Base-by-base conservation (phyloP, 2,797 vertebrate species). In the Gallinago stenura region DNA sequence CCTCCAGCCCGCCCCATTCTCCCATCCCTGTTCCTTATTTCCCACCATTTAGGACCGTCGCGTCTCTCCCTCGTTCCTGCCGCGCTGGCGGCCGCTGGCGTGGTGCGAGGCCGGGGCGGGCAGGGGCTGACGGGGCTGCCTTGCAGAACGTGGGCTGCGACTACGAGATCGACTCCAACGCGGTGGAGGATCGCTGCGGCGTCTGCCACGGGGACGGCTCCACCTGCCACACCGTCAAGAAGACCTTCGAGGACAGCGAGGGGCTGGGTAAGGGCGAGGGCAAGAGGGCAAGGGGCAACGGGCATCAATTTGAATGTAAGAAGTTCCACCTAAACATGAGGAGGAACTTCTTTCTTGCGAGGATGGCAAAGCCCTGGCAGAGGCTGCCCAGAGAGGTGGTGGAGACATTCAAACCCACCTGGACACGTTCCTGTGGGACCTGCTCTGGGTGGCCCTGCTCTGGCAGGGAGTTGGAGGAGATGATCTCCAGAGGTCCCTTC, bases 131-230 rank as follows among this genome's bases (percentile, higher is more conserved):
- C 0, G 0, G 79, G 64, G 54, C 39, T 88, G 46, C 80, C 82
- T 97, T 98, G 53, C 98, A 99, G 99, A 99, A 97, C 0, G 96
- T 99, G 61, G 99, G 99, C 97, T 99, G 99, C 3, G 99, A 99
- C 98, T 99, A 98, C 7, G 98, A 98, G 97, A 99, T 99, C 2
- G 99, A 99, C 91, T 99, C 99, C 2, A 97, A 95, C 0, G 99
- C 99, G 0, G 82, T 98, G 4, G 99, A 99, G 97, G 99, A 99
- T 95, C 99, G 98, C 48, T 99, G 99, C 2, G 99, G 99, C 0
- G 98, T 99, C 7, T 99, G 99, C 93, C 98, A 97, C 0, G 99
- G 99, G 9, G 98, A 99, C 0, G 98, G 99, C 57, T 99, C 99
- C n/a, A 99, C 99, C 83, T 99, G 99, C 69, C 98, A 98, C 78